Conservation (phyloP, 2,797 vertebrate species). For the Coreius guichenoti region DNA sequence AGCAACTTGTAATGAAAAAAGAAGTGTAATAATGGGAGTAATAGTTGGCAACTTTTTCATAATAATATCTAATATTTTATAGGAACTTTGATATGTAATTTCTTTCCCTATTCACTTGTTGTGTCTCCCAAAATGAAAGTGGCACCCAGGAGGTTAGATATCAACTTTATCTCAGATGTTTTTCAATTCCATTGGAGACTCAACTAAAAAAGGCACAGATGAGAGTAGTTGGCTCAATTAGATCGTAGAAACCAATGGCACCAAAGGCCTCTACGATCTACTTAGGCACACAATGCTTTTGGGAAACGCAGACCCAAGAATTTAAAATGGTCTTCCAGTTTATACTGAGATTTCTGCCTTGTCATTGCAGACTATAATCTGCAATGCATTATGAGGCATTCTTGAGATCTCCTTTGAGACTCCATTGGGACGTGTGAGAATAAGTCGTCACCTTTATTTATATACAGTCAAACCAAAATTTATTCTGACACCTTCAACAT, state of each 20-base stretch:
- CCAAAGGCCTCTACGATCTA: neutral
- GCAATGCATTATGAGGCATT: neutral
- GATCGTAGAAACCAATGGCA: neutral
- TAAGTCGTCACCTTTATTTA: neutral
- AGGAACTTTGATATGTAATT: too few species aligned
- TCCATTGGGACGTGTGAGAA: neutral
- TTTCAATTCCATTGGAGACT: neutral
- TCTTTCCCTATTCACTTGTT: too few species aligned
- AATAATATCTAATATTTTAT: too few species aligned
- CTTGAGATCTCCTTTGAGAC: too few species aligned
- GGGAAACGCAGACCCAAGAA: neutral
- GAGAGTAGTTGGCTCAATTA: neutral
- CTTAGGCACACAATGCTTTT: neutral
- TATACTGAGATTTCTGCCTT: neutral
- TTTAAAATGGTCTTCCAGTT: neutral
- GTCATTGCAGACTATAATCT: neutral
- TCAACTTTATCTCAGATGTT: neutral
- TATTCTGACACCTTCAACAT: too few species aligned
- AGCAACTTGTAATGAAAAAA: too few species aligned
- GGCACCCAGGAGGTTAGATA: too few species aligned
- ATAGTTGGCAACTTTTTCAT: too few species aligned
- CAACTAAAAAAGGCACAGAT: neutral
- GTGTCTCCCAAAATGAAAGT: too few species aligned
- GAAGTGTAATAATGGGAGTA: too few species aligned
- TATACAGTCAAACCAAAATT: too few species aligned